Percentiles rank a stretch among this genome's conserved stretches.
phyloP scores from a whole-genome alignment of 2,113 vertebrate species.

The Pseudopodoces humilis region DNA sequence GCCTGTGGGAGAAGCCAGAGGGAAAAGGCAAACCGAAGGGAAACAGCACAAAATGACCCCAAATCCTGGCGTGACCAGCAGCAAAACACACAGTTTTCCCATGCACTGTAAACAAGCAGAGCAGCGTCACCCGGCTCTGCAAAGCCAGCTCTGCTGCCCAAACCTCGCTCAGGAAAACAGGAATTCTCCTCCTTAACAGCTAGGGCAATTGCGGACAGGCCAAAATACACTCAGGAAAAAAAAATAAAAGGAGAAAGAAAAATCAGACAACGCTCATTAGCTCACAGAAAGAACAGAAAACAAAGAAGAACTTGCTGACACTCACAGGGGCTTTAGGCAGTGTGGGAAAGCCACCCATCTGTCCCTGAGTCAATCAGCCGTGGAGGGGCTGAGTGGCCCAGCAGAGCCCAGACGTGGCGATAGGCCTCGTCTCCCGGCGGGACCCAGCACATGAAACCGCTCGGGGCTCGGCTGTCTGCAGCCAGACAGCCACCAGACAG shows the following conservation, averaged over 20 bases:
- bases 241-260: background rate
- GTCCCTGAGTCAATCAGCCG: background rate
- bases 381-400: background rate
- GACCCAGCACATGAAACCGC: rapidly evolving
- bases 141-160: background rate
- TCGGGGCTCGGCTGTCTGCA: rapidly evolving
- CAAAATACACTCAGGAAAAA: background rate
- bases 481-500: background rate
- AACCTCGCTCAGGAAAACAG: background rate
- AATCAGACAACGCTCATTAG: background rate
- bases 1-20: background rate
- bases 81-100: background rate
- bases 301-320: constrained; percentile 12
- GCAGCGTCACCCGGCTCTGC: background rate
- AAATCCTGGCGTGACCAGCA: background rate
- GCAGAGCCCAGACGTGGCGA: background rate
- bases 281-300: constrained; percentile 15
- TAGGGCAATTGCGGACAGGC: background rate
- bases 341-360: background rate
- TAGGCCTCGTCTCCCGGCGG: rapidly evolving
- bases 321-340: background rate
- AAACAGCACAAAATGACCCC: background rate
- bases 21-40: background rate
- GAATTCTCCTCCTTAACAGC: background rate
- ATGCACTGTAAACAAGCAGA: rapidly evolving